These are phyloP conservation scores for Prosopocoilus inquinatus DNA, from an alignment of 2,888 invertebrate species.

Conservation along the genomic window DNA sequence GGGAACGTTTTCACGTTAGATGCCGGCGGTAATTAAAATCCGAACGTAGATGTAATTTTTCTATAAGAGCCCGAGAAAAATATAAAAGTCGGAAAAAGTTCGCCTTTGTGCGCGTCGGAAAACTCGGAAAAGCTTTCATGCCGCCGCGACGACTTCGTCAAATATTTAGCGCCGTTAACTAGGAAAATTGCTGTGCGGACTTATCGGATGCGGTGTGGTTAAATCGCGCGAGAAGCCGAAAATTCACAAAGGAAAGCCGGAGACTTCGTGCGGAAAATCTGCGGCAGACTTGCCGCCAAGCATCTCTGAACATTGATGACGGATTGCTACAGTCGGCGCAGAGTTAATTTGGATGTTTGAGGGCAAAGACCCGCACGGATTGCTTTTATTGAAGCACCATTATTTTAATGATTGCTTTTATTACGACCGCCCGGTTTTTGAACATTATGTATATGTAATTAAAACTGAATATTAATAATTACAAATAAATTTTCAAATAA, in stretches of 20 bases:
- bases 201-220: constrained; percentile 7
- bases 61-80: background rate
- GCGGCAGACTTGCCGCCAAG: constrained; percentile 46
- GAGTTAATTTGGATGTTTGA: too few relatives aligned
- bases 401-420: too few relatives aligned
- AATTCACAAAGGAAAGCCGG: constrained; percentile 33
- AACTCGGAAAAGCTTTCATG: constrained; percentile 14
- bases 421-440: too few relatives aligned
- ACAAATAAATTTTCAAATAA: too few relatives aligned
- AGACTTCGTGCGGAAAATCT: constrained; percentile 45
- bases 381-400: too few relatives aligned
- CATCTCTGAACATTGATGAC: constrained; percentile 50
- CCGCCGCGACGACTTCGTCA: constrained; percentile 1
- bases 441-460: too few relatives aligned
- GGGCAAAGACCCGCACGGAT: too few relatives aligned
- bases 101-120: constrained; percentile 10
- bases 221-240: constrained; percentile 34
- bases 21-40: too few relatives aligned
- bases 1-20: background rate
- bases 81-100: constrained; percentile 16
- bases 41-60: too few relatives aligned
- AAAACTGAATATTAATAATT: too few relatives aligned
- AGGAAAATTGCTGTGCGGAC: background rate
- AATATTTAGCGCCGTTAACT: constrained; percentile 1
- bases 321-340: constrained; percentile 34